These are phyloP conservation scores for Glomeris marginata DNA, from an alignment of 2,888 invertebrate genomes.

Conservation along the genomic window DNA sequence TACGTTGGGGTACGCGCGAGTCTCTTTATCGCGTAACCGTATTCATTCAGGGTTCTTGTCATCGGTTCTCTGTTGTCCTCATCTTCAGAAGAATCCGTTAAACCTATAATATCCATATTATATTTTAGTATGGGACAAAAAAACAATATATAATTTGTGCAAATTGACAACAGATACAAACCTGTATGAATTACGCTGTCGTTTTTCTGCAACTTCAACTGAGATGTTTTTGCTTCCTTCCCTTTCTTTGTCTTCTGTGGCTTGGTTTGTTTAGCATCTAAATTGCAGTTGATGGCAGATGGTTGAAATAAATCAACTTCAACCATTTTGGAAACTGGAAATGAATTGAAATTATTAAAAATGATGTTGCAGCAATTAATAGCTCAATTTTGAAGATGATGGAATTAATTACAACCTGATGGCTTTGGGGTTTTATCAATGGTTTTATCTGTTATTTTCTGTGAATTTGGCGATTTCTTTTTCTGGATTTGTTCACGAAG, in stretches of 20 bases:
- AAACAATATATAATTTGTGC: neutral
- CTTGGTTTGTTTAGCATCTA: no score
- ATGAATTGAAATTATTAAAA: neutral
- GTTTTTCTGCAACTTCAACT: no score
- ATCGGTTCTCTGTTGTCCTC: slow-evolving; percentile 56
- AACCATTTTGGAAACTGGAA: neutral
- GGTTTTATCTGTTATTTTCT: no score
- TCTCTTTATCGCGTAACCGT: slow-evolving; percentile 45
- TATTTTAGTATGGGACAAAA: neutral
- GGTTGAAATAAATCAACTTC: slow-evolving; percentile 4
- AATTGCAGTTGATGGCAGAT: neutral
- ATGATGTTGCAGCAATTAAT: no score
- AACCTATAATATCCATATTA: slow-evolving; percentile 40
- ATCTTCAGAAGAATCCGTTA: slow-evolving; percentile 65
- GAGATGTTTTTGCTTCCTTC: no score
- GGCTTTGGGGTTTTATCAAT: no score
- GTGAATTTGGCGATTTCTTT: no score
- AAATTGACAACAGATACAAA: neutral
- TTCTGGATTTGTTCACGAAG: slow-evolving; percentile 6
- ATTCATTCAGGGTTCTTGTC: slow-evolving; percentile 53
- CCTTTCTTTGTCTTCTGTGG: no score
- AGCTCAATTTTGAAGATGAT: no score
- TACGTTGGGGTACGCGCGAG: slow-evolving; percentile 23
- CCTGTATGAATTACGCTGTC: no score
- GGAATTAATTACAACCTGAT: no score